Conservation (phyloP, 2,113 vertebrate species). For the Cygnus buccinator region DNA sequence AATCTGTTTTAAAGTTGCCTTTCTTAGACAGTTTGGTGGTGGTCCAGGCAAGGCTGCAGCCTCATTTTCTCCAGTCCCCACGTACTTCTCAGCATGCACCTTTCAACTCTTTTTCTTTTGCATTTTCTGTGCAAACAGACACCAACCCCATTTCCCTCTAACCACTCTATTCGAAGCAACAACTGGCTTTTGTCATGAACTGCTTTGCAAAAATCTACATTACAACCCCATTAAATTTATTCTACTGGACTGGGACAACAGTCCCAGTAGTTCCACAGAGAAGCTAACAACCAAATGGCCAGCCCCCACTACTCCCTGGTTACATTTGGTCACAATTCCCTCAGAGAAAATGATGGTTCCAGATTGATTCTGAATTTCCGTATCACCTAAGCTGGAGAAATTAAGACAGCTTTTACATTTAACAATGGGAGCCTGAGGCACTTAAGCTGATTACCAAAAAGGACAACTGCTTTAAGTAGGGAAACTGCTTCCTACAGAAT, state of each 20-base stretch:
- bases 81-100: rapidly evolving
- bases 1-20: not conserved
- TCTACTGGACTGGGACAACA: not conserved
- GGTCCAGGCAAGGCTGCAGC: not conserved
- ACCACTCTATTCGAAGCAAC: not conserved
- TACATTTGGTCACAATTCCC: not conserved
- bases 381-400: not conserved
- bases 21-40: not conserved
- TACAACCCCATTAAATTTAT: not conserved
- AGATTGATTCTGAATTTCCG: not conserved
- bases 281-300: not conserved
- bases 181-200: not conserved
- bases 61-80: not conserved
- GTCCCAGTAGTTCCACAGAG: not conserved
- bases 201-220: rapidly evolving
- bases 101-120: not conserved
- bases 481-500: not conserved
- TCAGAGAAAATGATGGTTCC: not conserved
- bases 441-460: not conserved
- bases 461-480: not conserved
- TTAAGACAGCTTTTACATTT: not conserved
- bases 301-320: not conserved
- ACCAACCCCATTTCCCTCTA: not conserved
- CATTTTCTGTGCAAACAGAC: not conserved
- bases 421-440: not conserved